phyloP scores from a whole-genome alignment of 2,113 vertebrate species.

The Antechinus stuartii region DNA sequence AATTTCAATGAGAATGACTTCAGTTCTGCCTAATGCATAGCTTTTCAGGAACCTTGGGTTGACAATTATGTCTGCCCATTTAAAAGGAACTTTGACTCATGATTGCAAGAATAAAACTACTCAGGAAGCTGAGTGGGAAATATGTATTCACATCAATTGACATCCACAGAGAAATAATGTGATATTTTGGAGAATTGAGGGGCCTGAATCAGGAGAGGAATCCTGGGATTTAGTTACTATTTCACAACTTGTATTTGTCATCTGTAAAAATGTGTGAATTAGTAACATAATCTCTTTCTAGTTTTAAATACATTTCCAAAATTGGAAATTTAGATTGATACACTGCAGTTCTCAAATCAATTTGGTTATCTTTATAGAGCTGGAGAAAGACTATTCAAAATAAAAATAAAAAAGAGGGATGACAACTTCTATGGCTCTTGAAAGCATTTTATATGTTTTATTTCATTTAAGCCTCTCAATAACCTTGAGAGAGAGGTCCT shows the following conservation, averaged over 20 bases:
- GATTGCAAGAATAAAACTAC: neutral
- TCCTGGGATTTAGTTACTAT: neutral
- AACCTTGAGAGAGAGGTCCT: neutral
- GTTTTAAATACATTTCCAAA: neutral
- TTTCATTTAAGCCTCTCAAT: neutral
- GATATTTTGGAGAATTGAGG: neutral
- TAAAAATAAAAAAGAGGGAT: neutral
- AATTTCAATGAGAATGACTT: neutral
- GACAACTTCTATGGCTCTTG: neutral
- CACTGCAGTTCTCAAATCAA: neutral
- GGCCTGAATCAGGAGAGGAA: neutral
- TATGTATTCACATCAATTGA: neutral
- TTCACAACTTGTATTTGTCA: neutral
- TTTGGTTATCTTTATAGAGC: neutral
- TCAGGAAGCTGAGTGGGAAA: neutral
- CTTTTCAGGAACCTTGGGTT: neutral
- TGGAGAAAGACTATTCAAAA: neutral
- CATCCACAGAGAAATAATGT: neutral
- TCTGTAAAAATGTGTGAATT: neutral
- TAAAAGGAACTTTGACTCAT: slow-evolving; percentile 10
- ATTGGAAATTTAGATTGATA: neutral
- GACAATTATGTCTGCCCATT: neutral
- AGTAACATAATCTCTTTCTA: neutral
- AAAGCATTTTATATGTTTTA: neutral
- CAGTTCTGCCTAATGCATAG: neutral